These are phyloP conservation scores for Platygyra sinensis DNA, from an alignment of 64 coral and sea anemone genomes.

Conservation along the genomic window DNA sequence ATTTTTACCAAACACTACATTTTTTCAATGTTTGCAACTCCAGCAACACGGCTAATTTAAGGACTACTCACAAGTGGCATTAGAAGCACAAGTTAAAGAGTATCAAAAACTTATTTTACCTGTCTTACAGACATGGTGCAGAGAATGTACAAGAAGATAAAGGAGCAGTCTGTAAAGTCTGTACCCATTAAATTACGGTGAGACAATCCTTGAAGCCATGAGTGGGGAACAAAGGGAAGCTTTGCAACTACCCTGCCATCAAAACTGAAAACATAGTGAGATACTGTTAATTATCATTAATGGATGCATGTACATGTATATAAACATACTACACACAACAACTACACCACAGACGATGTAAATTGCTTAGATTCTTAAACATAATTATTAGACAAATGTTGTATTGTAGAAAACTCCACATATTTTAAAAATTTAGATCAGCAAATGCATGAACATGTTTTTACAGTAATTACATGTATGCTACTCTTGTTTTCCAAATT, in stretches of 20 bases:
- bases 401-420: no score
- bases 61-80: no score
- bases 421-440: no score
- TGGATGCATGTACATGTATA: background rate
- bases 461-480: no score
- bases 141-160: constrained; percentile 97
- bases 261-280: constrained; percentile 60
- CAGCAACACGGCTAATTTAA: no score
- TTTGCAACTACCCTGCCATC: constrained; percentile 98
- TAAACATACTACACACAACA: background rate
- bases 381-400: no score
- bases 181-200: constrained; percentile 97
- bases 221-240: constrained; percentile 95
- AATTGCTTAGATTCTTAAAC: background rate
- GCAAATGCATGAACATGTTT: no score
- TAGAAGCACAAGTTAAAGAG: background rate
- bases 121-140: constrained; percentile 99
- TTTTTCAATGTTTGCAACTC: no score
- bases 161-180: constrained; percentile 97
- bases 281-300: background rate
- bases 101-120: constrained; percentile 31
- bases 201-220: constrained; percentile 96
- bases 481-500: no score
- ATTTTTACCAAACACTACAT: no score
- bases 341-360: background rate